Percentiles rank a stretch among this genome's conserved stretches.
Evolutionary conservation across 64 coral and sea anemone species (phyloP).

Genomic region (Stichodactyla helianthus): DNA sequence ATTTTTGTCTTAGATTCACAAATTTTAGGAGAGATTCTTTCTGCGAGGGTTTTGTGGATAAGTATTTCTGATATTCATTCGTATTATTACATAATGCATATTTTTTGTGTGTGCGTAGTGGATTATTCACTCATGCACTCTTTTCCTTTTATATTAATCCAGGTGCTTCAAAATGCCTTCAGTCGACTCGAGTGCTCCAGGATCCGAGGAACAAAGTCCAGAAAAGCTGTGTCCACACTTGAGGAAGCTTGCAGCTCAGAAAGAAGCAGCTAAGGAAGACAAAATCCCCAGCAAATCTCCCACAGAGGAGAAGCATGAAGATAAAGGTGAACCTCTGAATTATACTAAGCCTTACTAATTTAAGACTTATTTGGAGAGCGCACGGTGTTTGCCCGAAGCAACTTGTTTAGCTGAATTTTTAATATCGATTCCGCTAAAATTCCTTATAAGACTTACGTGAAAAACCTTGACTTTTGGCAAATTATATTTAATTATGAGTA

Average conservation of each 20-base stretch:
- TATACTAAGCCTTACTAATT: too few relatives aligned
- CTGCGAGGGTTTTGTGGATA: not conserved
- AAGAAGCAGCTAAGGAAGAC: not conserved
- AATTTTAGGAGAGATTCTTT: not conserved
- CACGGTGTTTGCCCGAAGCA: not conserved
- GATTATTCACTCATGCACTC: not conserved
- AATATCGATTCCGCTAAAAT: too few relatives aligned
- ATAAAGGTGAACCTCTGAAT: not conserved
- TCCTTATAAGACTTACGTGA: too few relatives aligned
- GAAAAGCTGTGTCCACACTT: slow-evolving; percentile 4
- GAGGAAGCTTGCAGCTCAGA: not conserved
- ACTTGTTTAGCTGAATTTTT: too few relatives aligned
- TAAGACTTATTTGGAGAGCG: not conserved
- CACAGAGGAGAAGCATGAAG: not conserved
- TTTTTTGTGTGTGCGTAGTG: not conserved
- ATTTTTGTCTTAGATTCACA: not conserved
- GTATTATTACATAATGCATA: not conserved
- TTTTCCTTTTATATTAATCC: not conserved
- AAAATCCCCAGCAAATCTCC: not conserved
- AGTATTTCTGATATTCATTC: not conserved
- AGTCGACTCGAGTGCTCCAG: not conserved
- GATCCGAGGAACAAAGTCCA: not conserved
- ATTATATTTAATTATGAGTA: not conserved
- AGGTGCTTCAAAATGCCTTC: slow-evolving; percentile 1
- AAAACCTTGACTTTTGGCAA: not conserved